Base-by-base conservation (phyloP, 2,888 invertebrate genomes). In the Tenodera sinensis region DNA sequence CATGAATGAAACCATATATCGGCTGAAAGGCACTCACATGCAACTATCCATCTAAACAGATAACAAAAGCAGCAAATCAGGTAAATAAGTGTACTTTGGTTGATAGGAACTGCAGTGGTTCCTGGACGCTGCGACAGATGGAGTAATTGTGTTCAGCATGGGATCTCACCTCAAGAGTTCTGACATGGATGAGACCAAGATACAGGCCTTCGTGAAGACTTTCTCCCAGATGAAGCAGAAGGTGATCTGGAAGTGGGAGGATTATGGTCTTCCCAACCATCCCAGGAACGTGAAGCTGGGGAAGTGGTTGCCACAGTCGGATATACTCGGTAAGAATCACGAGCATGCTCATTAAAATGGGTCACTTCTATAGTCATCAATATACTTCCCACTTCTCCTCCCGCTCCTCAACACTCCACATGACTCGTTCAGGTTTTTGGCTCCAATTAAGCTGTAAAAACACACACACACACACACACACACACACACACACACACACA, bases 311-410 rank as follows among this genome's bases (percentile, higher is more conserved):
- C 92, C 92, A 0, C 92, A 92, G 88, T 92, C 92, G 71, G 92
- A 92, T 89, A 89, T 92, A 47, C 89, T 92, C 3, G 93, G 95
- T 95, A 92, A 92, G 92, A 20, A 6, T 1, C 54, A 6, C 20
- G 3, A 71, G 6, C 12, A 42, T 42, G 42, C 1, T 42, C 42
- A 12, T 7, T 34, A 34, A 7, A 7, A 34, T 34, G 42, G 42
- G 9, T 42, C 1, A 42, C 42, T 42, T 42, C 42, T 42, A 42
- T 1, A 42, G 2, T 42, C 42, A 42, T 42, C 42, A 42, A 1
- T 12, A 42, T 7, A 34, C 12, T 42, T 42, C 42, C 2, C n/a
- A n/a, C n/a, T n/a, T n/a, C n/a, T n/a, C n/a, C n/a, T n/a, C n/a
- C n/a, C 8, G 34, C 34, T 42, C 42, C 12, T 12, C 42, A 42